Conservation (phyloP, 2,888 invertebrate species). For the Acrobasis repandana region DNA sequence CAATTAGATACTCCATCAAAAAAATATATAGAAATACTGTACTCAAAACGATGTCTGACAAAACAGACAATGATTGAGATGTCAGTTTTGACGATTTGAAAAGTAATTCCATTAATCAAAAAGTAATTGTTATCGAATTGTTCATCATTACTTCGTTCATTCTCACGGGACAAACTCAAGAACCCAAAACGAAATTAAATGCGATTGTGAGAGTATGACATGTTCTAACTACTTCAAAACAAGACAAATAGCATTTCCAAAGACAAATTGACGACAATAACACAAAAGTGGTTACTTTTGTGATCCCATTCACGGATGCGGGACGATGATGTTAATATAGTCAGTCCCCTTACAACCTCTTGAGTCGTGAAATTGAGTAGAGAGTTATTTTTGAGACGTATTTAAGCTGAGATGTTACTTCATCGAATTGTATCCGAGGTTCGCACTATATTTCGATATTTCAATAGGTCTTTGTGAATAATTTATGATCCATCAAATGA, state of each 20-base stretch:
- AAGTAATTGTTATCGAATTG: constrained; percentile 4
- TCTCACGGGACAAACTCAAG: constrained; percentile 24
- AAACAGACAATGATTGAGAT: no score
- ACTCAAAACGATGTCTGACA: no score
- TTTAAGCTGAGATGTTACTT: background rate
- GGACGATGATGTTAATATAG: background rate
- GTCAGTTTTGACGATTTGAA: background rate
- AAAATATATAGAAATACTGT: no score
- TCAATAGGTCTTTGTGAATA: background rate
- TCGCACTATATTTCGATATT: background rate
- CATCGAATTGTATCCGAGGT: background rate
- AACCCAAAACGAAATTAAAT: constrained; percentile 4
- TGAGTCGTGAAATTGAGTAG: background rate
- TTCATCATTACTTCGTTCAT: constrained; percentile 2
- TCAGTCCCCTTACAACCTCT: background rate
- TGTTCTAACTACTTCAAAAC: constrained; percentile 26
- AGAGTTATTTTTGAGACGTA: background rate
- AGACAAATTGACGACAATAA: constrained; percentile 30
- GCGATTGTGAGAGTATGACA: constrained; percentile 13
- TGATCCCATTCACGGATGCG: constrained; percentile 18
- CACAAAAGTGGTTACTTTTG: constrained; percentile 10
- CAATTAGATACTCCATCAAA: no score
- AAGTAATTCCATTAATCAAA: constrained; percentile 8
- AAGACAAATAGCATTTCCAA: constrained; percentile 29
- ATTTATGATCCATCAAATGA: constrained; percentile 5